A percentile compares a stretch with the other conserved stretches of the same genome.
phyloP scores from a whole-genome alignment of 2,888 invertebrate genomes.

The Thyatira batis region DNA sequence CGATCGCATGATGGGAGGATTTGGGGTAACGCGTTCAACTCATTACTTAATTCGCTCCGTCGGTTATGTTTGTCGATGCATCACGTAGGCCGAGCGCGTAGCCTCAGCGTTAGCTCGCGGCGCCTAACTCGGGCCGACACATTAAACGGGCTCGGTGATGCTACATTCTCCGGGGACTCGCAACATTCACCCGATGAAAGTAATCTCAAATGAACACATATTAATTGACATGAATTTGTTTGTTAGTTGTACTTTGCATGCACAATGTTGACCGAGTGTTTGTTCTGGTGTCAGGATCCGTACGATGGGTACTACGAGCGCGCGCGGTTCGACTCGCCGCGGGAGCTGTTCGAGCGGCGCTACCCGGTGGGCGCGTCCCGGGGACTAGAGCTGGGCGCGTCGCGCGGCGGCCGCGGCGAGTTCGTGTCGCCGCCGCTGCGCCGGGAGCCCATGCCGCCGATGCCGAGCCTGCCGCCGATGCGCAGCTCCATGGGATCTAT shows the following conservation, averaged over 20 bases:
- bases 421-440: constrained; percentile 89
- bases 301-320: constrained; percentile 92
- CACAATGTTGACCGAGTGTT: constrained; percentile 8
- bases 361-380: constrained; percentile 84
- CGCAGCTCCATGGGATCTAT: constrained; percentile 85
- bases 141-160: constrained; percentile 58
- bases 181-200: not conserved
- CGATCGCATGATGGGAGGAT: constrained; percentile 95
- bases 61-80: constrained; percentile 51
- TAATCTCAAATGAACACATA: too few relatives aligned
- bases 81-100: constrained; percentile 69
- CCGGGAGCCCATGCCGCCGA: constrained; percentile 90
- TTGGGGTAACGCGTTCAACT: constrained; percentile 86
- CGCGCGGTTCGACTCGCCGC: constrained; percentile 87
- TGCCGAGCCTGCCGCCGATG: constrained; percentile 87
- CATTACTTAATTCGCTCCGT: constrained; percentile 53
- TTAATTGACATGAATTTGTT: not conserved
- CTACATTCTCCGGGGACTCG: constrained; percentile 35
- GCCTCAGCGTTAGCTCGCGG: constrained; percentile 58
- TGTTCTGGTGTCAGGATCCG: constrained; percentile 77
- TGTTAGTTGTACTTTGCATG: constrained; percentile 6
- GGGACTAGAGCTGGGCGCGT: constrained; percentile 80
- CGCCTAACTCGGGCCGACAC: constrained; percentile 52
- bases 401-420: constrained; percentile 82
- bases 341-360: constrained; percentile 91